Conservation (phyloP, 2,113 vertebrate genomes). For the Neolamprologus hecqui region DNA sequence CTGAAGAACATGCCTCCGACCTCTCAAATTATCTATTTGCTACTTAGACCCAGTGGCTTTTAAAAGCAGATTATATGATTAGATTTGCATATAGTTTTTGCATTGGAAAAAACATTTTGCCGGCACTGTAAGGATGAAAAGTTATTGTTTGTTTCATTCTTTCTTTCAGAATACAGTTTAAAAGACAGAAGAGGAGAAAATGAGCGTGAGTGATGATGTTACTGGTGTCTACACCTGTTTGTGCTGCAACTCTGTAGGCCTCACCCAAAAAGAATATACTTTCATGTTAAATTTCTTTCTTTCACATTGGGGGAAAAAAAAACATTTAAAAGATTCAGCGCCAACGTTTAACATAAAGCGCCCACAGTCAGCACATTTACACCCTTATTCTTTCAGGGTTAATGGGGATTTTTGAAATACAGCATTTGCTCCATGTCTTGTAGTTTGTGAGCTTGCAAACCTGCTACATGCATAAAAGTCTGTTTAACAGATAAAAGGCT, state of each 20-base stretch:
- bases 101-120: not conserved
- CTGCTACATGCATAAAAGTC: not conserved
- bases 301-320: not conserved
- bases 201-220: not conserved
- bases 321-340: not conserved
- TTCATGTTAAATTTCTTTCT: not conserved
- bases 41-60: fast-evolving
- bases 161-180: not conserved
- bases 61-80: not conserved
- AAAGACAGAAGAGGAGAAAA: not conserved
- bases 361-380: fast-evolving
- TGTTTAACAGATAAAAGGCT: not conserved
- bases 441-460: not conserved
- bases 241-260: not conserved
- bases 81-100: not conserved
- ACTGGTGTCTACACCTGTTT: not conserved
- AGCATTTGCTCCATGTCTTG: not conserved
- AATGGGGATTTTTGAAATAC: fast-evolving
- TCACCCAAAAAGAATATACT: not conserved
- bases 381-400: not conserved
- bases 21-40: not conserved
- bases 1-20: fast-evolving
- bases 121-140: fast-evolving
- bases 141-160: not conserved
- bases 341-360: fast-evolving